Evolutionary conservation across 2,797 vertebrate species (phyloP).

Genomic region (Diglossa cyanea): DNA sequence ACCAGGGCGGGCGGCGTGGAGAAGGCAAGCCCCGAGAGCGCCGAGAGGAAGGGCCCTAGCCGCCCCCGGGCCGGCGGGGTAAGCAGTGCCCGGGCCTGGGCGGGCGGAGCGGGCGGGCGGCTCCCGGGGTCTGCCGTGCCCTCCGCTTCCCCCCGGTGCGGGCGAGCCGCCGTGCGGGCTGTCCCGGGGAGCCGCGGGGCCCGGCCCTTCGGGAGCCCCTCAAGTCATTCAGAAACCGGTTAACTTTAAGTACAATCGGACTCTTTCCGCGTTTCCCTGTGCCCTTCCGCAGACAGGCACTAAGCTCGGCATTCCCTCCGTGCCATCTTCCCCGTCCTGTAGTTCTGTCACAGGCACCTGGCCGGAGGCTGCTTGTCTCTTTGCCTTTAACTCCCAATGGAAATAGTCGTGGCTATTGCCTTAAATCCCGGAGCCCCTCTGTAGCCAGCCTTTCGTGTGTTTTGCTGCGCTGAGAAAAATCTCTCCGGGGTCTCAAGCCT

Average conservation of each 20-base stretch:
- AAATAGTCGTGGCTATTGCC: neutral
- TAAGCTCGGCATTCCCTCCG: neutral
- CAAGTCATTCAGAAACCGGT: rapidly evolving
- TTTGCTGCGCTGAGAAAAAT: neutral
- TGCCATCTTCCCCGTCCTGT: neutral
- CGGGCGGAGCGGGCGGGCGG: neutral
- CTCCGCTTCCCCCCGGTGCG: neutral
- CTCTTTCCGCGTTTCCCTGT: neutral
- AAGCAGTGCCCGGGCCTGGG: constrained; percentile 66
- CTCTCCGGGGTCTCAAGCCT: neutral
- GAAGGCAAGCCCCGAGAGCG: constrained; percentile 65
- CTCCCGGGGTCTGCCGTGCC: neutral
- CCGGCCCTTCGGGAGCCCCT: rapidly evolving
- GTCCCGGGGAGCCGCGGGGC: neutral
- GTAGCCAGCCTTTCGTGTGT: neutral
- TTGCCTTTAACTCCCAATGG: neutral
- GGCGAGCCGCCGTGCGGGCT: neutral
- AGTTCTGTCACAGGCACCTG: neutral
- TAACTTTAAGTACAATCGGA: neutral
- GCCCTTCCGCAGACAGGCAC: neutral
- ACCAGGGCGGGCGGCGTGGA: constrained; percentile 70
- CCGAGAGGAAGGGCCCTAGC: constrained; percentile 79
- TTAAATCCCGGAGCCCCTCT: neutral
- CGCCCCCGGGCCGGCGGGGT: constrained; percentile 88
- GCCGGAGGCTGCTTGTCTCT: neutral